Percentiles rank a stretch among this genome's conserved stretches.
These are phyloP conservation scores for Melanocharis versteri DNA, from an alignment of 2,113 vertebrate species.

Conservation along the genomic window DNA sequence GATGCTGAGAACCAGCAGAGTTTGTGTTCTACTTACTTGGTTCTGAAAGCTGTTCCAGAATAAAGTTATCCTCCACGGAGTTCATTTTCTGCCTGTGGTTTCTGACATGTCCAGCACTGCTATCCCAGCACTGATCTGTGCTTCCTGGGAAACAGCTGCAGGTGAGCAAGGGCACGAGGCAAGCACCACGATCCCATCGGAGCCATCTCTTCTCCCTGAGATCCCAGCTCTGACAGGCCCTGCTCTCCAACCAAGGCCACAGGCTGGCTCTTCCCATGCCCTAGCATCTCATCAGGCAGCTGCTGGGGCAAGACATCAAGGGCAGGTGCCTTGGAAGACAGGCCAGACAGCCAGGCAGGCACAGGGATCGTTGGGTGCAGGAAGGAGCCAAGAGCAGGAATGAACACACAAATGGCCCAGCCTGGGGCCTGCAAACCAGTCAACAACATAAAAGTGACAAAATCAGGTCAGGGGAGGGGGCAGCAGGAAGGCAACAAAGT, in stretches of 20 bases:
- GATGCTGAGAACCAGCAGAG: not conserved
- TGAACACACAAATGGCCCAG: not conserved
- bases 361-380: not conserved
- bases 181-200: not conserved
- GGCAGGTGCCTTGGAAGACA: not conserved
- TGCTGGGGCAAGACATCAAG: not conserved
- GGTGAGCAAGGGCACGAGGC: not conserved
- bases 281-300: not conserved
- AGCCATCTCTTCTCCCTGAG: not conserved
- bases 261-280: not conserved
- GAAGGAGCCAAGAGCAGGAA: not conserved
- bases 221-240: not conserved
- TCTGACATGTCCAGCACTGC: not conserved
- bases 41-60: constrained; percentile 18
- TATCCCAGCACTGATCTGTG: not conserved
- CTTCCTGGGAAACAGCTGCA: not conserved
- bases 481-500: not conserved
- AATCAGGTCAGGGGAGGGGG: not conserved
- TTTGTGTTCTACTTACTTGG: not conserved
- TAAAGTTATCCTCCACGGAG: not conserved
- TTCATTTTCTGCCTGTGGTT: not conserved
- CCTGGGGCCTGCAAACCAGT: not conserved
- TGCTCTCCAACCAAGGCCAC: not conserved
- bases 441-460: not conserved
- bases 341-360: not conserved